Evolutionary conservation across 2,113 vertebrate species (phyloP).

Genomic region (Amblyopsis rosae): DNA sequence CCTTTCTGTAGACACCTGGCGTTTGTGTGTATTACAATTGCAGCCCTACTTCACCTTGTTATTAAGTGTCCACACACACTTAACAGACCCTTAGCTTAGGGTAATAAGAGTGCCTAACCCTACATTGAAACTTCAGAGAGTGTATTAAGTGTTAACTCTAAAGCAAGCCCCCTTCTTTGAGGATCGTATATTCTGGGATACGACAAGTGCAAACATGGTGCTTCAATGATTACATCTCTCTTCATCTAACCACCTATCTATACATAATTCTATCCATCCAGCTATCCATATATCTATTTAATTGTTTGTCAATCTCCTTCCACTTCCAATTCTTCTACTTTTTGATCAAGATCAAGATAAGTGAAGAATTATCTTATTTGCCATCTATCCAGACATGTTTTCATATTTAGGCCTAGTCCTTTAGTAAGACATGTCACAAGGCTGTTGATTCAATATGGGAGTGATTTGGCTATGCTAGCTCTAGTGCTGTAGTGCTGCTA

Average conservation of each 20-base stretch:
- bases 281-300: not conserved
- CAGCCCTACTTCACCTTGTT: slow-evolving; percentile 73
- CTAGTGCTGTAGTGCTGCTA: slow-evolving; percentile 3
- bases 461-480: slow-evolving; percentile 27
- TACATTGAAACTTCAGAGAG: slow-evolving; percentile 72
- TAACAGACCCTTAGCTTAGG: slow-evolving; percentile 72
- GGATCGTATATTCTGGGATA: slow-evolving; percentile 60
- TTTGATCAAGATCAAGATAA: slow-evolving; percentile 5
- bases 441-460: slow-evolving; percentile 38
- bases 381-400: slow-evolving; percentile 27
- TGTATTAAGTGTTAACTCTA: slow-evolving; percentile 62
- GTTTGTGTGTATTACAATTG: slow-evolving; percentile 70
- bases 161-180: slow-evolving; percentile 61
- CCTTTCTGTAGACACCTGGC: slow-evolving; percentile 69
- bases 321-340: no score
- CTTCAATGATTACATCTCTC: slow-evolving; percentile 67
- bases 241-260: slow-evolving; percentile 51
- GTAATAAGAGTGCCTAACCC: slow-evolving; percentile 74
- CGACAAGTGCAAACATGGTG: slow-evolving; percentile 74
- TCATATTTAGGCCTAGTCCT: slow-evolving; percentile 27
- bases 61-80: slow-evolving; percentile 74
- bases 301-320: slow-evolving; percentile 28
- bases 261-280: slow-evolving; percentile 29
- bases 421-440: slow-evolving; percentile 16
- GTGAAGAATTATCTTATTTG: slow-evolving; percentile 47